Evolutionary conservation across 2,797 vertebrate species (phyloP).

Genomic region (Synanceia verrucosa): DNA sequence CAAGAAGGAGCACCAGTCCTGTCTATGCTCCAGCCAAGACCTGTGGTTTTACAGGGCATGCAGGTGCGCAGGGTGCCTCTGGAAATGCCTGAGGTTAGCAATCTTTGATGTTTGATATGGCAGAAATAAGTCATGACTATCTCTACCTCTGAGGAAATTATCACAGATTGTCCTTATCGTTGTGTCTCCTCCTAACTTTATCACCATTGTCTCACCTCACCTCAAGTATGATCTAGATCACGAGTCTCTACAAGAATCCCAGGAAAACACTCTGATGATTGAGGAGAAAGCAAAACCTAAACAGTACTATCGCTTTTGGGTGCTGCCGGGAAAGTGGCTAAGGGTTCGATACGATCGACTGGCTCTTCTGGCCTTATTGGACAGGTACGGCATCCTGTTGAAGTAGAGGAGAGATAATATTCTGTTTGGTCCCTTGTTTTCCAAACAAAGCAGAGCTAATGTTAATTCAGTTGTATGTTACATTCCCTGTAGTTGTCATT

Average conservation of each 20-base stretch:
- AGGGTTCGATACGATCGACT: slow-evolving; percentile 91
- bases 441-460: neutral
- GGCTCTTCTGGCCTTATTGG: slow-evolving; percentile 89
- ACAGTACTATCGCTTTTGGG: slow-evolving; percentile 94
- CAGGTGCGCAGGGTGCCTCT: slow-evolving; percentile 91
- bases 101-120: slow-evolving; percentile 14
- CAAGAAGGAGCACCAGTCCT: slow-evolving; percentile 85
- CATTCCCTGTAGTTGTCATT: neutral
- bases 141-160: neutral
- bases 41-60: slow-evolving; percentile 93
- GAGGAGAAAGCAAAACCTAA: slow-evolving; percentile 90
- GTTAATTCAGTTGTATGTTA: neutral
- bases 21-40: slow-evolving; percentile 88
- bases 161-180: neutral
- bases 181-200: neutral
- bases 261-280: slow-evolving; percentile 94
- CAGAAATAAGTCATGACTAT: neutral
- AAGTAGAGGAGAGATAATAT: neutral
- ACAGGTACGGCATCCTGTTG: slow-evolving; percentile 81
- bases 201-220: neutral
- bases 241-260: slow-evolving; percentile 92
- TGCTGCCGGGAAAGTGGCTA: slow-evolving; percentile 91
- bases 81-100: slow-evolving; percentile 91
- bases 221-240: slow-evolving; percentile 91
- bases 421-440: neutral